Evolutionary conservation across 2,888 invertebrate species (phyloP), one percentile per base, ranked within the genome.

Genomic region (Oscheius sp.): DNA sequence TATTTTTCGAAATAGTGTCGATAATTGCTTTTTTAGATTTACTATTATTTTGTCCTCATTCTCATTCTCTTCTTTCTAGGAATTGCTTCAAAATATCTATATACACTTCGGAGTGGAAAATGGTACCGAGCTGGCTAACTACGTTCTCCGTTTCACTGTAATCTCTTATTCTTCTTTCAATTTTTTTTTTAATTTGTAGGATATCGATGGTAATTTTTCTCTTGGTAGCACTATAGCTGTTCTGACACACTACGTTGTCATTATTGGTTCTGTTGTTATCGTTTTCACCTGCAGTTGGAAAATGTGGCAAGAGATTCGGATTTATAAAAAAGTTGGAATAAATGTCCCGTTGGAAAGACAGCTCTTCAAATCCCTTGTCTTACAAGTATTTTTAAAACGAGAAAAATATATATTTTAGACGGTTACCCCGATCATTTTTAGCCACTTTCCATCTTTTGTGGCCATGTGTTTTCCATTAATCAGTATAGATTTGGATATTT

Each of bases 391-490:
- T n/a, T 22, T 14, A 24, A 22, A 20, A 47, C 2, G 22, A 22
- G 12, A 5, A 47, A 47, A n/a, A n/a, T n/a, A n/a, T n/a, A 32
- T 20, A 6, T 54, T 54, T 33, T 33, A 54, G 33, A 54, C 54
- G 17, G 20, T n/a, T n/a, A 22, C 22, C 2, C 54, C 54, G 6
- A 22, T 54, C 14, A 32, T 30, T 20, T 54, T 54, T 20, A 54
- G 54, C 20, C 32, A 54, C 20, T n/a, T 54, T 2, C 54, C 54
- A n/a, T 54, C 54, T 4, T 2, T 54, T 17, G n/a, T 54, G 17
- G 54, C 32, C n/a, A 54, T 54, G 54, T 54, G 14, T 9, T 54
- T 54, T n/a, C 54, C 33, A 22, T 22, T 54, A 20, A 54, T 54
- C 4, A 36, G 36, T 9, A n/a, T 54, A 6, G 54, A 54, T 22